Conservation (phyloP, 1,140 invertebrate species). For the Lordiphosa mommai region DNA sequence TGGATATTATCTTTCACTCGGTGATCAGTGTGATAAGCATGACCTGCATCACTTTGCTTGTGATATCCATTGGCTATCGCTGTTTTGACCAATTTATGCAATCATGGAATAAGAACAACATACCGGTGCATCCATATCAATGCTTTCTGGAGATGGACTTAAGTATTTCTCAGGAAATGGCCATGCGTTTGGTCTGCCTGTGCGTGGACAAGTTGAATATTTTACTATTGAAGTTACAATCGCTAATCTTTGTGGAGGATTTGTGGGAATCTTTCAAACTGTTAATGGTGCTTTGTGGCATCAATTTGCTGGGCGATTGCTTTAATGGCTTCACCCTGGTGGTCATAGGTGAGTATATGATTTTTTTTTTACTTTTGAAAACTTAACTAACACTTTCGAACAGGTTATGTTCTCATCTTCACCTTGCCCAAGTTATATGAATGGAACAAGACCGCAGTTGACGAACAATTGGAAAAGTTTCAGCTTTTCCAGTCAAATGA, state of each 20-base stretch:
- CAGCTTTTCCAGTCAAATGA: neutral
- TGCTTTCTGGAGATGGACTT: slow-evolving; percentile 15
- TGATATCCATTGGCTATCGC: slow-evolving; percentile 25
- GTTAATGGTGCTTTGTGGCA: slow-evolving; percentile 15
- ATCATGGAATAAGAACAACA: slow-evolving; percentile 11
- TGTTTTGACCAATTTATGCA: slow-evolving; percentile 7
- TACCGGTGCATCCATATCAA: slow-evolving; percentile 9
- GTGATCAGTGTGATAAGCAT: slow-evolving; percentile 56
- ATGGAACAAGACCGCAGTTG: slow-evolving; percentile 23
- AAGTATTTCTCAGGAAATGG: slow-evolving; percentile 34
- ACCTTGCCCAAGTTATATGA: slow-evolving; percentile 53
- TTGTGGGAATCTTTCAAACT: slow-evolving; percentile 41
- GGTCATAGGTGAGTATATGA: slow-evolving; percentile 30
- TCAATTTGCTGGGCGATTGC: slow-evolving; percentile 52
- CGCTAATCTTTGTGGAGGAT: slow-evolving; percentile 40
- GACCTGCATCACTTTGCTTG: slow-evolving; percentile 26
- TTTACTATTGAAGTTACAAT: slow-evolving; percentile 10
- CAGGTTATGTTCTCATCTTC: slow-evolving; percentile 38
- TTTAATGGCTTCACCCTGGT: slow-evolving; percentile 45
- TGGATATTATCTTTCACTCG: slow-evolving; percentile 44
- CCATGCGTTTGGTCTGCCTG: slow-evolving; percentile 20
- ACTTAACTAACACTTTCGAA: neutral
- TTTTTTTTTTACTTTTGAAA: neutral
- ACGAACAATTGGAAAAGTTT: slow-evolving; percentile 21
- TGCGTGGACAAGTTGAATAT: slow-evolving; percentile 25